These are phyloP conservation scores for Phragmatobia fuliginosa DNA, from an alignment of 2,888 invertebrate species.

Conservation along the genomic window DNA sequence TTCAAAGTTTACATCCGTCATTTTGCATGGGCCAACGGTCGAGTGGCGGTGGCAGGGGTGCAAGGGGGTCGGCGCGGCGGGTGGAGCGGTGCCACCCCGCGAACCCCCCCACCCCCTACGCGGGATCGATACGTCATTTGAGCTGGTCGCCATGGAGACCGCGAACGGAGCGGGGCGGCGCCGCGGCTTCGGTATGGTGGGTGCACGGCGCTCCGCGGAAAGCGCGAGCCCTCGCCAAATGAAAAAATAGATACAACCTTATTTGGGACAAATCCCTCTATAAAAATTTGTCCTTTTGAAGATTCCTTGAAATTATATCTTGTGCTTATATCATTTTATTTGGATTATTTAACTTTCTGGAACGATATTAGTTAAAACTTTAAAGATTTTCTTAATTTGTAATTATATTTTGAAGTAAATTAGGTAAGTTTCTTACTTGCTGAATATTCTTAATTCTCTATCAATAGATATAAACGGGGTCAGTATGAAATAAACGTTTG, in stretches of 20 bases:
- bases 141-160: constrained; percentile 87
- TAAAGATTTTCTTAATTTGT: background rate
- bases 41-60: constrained; percentile 80
- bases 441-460: constrained; percentile 16
- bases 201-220: constrained; percentile 76
- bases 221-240: constrained; percentile 71
- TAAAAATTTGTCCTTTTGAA: constrained; percentile 70
- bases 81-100: constrained; percentile 84
- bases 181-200: constrained; percentile 78
- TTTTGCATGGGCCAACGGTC: constrained; percentile 87
- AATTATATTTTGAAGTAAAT: constrained; percentile 8
- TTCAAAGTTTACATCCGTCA: constrained; percentile 87
- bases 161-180: constrained; percentile 85
- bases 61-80: constrained; percentile 76
- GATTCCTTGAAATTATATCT: constrained; percentile 51
- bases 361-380: constrained; percentile 7
- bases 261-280: constrained; percentile 77
- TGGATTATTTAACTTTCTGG: constrained; percentile 30
- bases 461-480: constrained; percentile 24
- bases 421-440: constrained; percentile 1
- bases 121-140: constrained; percentile 87
- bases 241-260: constrained; percentile 79
- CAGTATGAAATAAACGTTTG: constrained; percentile 13
- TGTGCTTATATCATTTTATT: constrained; percentile 50
- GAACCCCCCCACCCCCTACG: constrained; percentile 74